phyloP scores from a whole-genome alignment of 2,888 invertebrate genomes.

The Carabus problematicus region DNA sequence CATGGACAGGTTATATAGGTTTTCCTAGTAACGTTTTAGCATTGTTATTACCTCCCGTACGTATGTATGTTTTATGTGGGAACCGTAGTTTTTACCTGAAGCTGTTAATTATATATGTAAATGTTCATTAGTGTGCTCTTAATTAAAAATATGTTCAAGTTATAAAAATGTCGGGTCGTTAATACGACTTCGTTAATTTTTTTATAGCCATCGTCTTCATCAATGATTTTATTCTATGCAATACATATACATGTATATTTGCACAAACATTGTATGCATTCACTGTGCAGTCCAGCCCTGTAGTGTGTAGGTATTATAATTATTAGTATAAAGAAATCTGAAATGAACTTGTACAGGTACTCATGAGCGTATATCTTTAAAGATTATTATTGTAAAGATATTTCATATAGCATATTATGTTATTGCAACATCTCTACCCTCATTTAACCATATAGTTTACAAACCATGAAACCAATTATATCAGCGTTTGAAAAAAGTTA shows the following conservation, averaged over 20 bases:
- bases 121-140: conserved; percentile 39
- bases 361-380: background rate
- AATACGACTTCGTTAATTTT: conserved; percentile 11
- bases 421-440: conserved; percentile 11
- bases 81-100: conserved; percentile 26
- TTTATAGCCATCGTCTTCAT: background rate
- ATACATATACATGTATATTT: too few species aligned
- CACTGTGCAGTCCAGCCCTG: too few species aligned
- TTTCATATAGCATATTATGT: background rate
- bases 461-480: too few species aligned
- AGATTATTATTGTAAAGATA: background rate
- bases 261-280: too few species aligned
- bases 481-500: conserved; percentile 24
- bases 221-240: conserved; percentile 6
- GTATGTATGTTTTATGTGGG: conserved; percentile 23
- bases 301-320: too few species aligned
- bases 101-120: conserved; percentile 37
- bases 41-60: conserved; percentile 9
- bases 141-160: conserved; percentile 23
- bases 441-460: too few species aligned
- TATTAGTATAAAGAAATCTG: background rate
- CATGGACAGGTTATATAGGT: background rate
- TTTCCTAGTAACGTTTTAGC: conserved; percentile 11
- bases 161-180: conserved; percentile 5
- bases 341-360: background rate